Conservation (phyloP, 2,113 vertebrate genomes). For the Motacilla alba region DNA sequence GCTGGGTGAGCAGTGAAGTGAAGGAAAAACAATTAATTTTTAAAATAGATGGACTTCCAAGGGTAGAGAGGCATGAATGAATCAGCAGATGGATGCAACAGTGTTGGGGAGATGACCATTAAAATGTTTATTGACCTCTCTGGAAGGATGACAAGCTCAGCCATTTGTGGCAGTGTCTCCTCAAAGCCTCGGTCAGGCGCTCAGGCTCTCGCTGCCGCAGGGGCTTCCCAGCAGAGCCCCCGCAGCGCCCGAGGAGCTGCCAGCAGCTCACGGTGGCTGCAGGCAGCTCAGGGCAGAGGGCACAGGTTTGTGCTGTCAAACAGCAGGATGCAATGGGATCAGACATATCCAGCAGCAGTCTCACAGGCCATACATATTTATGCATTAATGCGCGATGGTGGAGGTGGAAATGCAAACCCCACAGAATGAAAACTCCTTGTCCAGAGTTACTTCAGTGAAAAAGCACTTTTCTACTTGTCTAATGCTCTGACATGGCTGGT, state of each 20-base stretch:
- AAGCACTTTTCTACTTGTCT: background rate
- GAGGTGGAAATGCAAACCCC: background rate
- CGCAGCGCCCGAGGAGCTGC: rapidly evolving
- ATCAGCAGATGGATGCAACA: background rate
- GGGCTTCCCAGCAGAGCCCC: background rate
- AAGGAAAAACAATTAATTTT: background rate
- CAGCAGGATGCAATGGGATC: background rate
- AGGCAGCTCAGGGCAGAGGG: background rate
- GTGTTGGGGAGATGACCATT: background rate
- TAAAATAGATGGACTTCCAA: background rate
- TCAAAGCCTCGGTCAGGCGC: background rate
- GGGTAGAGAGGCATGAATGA: background rate
- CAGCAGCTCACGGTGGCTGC: background rate
- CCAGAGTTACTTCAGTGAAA: background rate
- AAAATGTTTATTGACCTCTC: background rate
- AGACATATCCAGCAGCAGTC: background rate
- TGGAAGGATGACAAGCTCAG: background rate
- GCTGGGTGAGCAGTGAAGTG: background rate
- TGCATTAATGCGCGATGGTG: background rate
- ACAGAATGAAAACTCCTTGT: background rate
- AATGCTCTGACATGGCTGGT: background rate
- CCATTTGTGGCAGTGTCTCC: background rate
- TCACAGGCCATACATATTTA: background rate
- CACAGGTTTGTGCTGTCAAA: background rate
- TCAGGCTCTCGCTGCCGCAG: rapidly evolving